Evolutionary conservation across 2,113 vertebrate species (phyloP).

Genomic region (Harpagus bidentatus): DNA sequence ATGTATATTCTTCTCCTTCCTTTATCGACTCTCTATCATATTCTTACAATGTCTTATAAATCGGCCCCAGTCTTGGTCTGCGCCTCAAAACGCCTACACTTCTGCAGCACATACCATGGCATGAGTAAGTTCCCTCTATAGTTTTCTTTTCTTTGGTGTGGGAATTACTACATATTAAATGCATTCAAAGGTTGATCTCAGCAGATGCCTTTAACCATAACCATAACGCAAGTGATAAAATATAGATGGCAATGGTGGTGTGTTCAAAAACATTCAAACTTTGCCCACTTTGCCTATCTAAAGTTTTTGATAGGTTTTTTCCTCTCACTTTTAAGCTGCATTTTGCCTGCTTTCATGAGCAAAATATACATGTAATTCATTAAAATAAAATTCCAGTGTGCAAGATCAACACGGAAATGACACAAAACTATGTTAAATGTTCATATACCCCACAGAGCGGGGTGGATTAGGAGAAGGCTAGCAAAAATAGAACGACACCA

Average conservation of each 20-base stretch:
- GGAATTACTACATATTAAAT: neutral
- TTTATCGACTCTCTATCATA: too few relatives aligned
- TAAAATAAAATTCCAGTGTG: slow-evolving; percentile 13
- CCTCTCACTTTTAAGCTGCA: neutral
- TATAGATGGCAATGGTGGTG: neutral
- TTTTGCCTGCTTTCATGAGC: neutral
- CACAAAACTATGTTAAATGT: slow-evolving; percentile 6
- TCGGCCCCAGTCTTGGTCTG: neutral
- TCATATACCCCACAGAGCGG: slow-evolving; percentile 8
- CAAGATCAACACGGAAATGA: slow-evolving; percentile 9
- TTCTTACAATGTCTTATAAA: neutral
- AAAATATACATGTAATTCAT: neutral
- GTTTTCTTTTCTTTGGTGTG: neutral
- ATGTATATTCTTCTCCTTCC: neutral
- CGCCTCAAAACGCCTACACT: neutral
- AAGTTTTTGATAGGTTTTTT: neutral
- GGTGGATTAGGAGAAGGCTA: neutral
- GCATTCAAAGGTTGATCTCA: neutral
- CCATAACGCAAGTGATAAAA: neutral
- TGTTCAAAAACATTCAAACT: neutral
- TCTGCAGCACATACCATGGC: neutral
- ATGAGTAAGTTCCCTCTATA: neutral
- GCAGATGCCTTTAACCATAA: neutral
- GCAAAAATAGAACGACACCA: slow-evolving; percentile 31
- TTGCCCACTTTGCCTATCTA: neutral